Base-by-base conservation (phyloP, 2,797 vertebrate genomes). In the Scolopax bukidnonensis region DNA sequence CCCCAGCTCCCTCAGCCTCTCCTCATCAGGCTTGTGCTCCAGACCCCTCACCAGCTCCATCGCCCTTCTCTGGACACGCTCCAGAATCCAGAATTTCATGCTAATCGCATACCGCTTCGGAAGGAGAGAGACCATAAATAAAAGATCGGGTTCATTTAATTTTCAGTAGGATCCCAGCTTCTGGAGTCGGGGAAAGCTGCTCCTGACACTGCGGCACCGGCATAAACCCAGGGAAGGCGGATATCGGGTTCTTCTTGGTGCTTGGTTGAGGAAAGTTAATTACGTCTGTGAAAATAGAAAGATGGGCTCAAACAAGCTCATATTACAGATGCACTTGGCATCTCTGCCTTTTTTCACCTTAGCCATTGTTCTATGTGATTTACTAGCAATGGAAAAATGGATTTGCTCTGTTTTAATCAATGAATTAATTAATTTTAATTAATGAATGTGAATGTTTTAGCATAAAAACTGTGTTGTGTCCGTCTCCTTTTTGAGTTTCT, bases 71-170 rank as follows among this genome's bases (percentile, higher is more conserved):
- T 38, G 33, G 33, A 60, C 33, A 2, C 6, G 11, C 24, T 60
- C 57, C 24, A 60, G 57, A 60, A 38, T 27, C 57, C 57, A 60
- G 0, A 25, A 18, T 1, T 19, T 30, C 5, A 1, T 12, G 18
- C 50, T 84, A 10, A 27, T 2, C 5, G 51, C 0, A 1, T 9
- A 6, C 9, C 12, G 0, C 5, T 0, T 3, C 4, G 23, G 48
- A 80, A 6, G 25, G 43, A 74, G 65, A 56, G 19, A 68, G 28
- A 12, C 27, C 28, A 68, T 93, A 27, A 95, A 93, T 92, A 90
- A 93, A 89, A 89, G 20, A 95, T 90, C 1, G 16, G 16, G 8
- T 51, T 95, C 79, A 61, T 94, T 68, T 61, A 86, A 80, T 81
- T 95, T 97, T 38, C 83, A 95, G 79, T 68, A 91, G 91, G 56